These are phyloP conservation scores for Drosophila pseudotakahashii DNA, from an alignment of 2,888 invertebrate genomes.

Conservation along the genomic window DNA sequence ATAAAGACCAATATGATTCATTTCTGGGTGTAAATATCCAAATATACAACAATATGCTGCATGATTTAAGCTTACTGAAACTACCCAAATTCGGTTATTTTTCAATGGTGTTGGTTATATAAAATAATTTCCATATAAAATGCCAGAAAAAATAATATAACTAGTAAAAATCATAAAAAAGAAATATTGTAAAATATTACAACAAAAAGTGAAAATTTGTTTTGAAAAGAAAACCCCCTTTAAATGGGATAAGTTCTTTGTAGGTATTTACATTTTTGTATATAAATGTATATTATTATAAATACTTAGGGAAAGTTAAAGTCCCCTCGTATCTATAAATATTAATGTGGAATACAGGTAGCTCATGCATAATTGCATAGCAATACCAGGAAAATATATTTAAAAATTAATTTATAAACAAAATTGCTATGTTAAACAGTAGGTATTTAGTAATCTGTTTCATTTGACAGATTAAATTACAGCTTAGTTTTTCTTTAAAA, in stretches of 20 bases:
- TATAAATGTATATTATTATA: not conserved
- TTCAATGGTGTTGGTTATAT: not conserved
- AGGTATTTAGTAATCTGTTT: not conserved
- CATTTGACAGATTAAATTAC: not conserved
- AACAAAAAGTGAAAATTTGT: not conserved
- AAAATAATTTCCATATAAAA: not conserved
- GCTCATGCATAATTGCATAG: not conserved
- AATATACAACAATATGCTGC: not conserved
- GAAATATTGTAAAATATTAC: not conserved
- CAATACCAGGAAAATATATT: not conserved
- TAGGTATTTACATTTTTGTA: too few species aligned
- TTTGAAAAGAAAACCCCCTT: not conserved
- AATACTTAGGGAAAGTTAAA: not conserved
- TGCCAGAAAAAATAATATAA: not conserved
- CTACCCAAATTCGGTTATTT: not conserved
- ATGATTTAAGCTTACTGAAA: not conserved
- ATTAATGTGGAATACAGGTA: not conserved
- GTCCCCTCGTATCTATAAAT: not conserved
- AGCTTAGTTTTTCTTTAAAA: not conserved
- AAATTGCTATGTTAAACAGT: not conserved
- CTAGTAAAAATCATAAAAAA: too few species aligned
- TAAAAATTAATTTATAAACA: not conserved
- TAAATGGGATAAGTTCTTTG: too few species aligned
- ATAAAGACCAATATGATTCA: not conserved
- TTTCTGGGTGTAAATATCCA: not conserved